Conservation (phyloP, 2,797 vertebrate genomes). For the Enteromius mattozi region DNA sequence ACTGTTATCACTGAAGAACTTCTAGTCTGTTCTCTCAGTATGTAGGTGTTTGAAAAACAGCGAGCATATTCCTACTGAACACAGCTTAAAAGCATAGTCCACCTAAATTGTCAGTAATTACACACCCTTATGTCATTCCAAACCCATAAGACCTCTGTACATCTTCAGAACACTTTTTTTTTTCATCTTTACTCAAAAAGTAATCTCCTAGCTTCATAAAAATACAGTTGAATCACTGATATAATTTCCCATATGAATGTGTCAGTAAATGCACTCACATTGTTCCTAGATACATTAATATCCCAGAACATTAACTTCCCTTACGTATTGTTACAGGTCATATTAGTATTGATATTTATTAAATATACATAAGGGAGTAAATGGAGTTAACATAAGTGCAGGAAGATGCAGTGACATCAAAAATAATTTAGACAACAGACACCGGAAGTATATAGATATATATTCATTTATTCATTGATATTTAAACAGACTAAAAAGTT, state of each 20-base stretch:
- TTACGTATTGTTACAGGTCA: background rate
- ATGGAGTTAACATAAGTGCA: background rate
- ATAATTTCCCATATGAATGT: no score
- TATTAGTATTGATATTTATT: background rate
- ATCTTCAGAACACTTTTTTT: no score
- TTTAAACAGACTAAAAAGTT: slow-evolving; percentile 97
- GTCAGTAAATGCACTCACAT: background rate
- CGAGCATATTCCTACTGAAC: background rate
- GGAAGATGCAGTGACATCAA: slow-evolving; percentile 18
- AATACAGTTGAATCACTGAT: no score
- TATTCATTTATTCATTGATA: slow-evolving; percentile 87
- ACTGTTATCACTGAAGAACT: background rate
- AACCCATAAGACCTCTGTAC: no score
- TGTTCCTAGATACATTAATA: background rate
- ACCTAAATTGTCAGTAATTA: no score
- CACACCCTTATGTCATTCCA: no score
- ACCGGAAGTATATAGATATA: slow-evolving; percentile 71
- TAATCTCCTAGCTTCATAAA: no score
- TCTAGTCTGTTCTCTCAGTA: background rate
- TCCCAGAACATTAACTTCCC: background rate
- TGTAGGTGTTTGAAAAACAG: background rate
- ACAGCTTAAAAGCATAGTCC: background rate
- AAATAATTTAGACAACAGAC: slow-evolving; percentile 67
- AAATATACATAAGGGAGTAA: background rate
- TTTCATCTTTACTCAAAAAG: no score